These are phyloP conservation scores for Dynastes tityus DNA, from an alignment of 2,888 invertebrate genomes.

Conservation along the genomic window DNA sequence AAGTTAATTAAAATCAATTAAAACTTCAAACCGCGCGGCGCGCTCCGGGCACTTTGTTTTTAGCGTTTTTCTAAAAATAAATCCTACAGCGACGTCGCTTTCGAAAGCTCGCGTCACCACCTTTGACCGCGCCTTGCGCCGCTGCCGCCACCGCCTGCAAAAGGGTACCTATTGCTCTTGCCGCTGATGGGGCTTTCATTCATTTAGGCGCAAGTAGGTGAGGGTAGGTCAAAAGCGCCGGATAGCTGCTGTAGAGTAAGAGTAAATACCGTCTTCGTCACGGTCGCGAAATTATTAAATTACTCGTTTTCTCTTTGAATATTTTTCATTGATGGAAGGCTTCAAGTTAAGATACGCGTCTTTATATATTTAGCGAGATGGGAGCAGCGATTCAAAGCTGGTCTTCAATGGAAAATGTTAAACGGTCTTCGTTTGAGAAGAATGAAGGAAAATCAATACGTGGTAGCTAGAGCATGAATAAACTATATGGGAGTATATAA, in stretches of 20 bases:
- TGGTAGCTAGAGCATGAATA: background rate
- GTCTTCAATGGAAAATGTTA: conserved; percentile 5
- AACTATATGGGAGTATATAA: background rate
- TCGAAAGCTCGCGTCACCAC: conserved; percentile 15
- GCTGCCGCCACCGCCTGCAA: background rate
- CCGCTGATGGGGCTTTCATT: conserved; percentile 1
- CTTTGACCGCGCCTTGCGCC: conserved; percentile 27
- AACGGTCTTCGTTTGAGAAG: background rate
- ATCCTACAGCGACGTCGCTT: background rate
- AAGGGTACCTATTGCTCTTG: background rate
- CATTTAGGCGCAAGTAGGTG: background rate
- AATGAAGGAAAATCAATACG: conserved; percentile 3
- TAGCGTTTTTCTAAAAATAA: conserved; percentile 33
- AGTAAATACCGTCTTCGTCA: background rate
- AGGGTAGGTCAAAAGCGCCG: background rate
- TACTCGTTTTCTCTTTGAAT: background rate
- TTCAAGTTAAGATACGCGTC: background rate
- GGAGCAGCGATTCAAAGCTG: background rate
- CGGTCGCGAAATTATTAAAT: conserved; percentile 1
- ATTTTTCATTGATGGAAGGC: background rate
- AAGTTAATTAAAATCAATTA: conserved; percentile 42
- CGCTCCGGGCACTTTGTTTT: conserved; percentile 24
- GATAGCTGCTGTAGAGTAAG: background rate
- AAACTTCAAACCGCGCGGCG: conserved; percentile 24
- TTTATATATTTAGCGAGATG: too few relatives aligned